Evolutionary conservation across 2,888 invertebrate genomes (phyloP), one percentile per base, ranked within the genome.

Genomic region (Panopea generosa): DNA sequence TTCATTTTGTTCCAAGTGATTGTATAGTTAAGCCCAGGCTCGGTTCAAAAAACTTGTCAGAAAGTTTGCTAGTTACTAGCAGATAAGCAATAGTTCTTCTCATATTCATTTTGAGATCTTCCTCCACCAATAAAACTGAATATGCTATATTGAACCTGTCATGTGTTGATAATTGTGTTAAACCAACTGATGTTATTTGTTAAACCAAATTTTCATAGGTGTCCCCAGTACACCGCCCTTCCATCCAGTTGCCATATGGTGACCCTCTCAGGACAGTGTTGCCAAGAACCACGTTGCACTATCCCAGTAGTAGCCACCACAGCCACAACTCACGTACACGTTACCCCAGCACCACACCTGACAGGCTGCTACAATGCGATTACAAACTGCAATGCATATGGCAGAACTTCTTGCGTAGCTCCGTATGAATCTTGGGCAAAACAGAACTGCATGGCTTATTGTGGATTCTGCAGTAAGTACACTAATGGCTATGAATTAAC

Each of bases 381-480:
- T 18, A 27, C 72, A 18, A 86, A 87, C 79, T 88, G 88, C 60
- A 74, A 52, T 20, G 65, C 79, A 18, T 85, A 84, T 66, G 86
- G 85, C 4, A 52, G 68, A 18, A 45, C 56, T 14, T 77, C 84
- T 20, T 86, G 86, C 69, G 40, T 52, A 18, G 77, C 73, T 16
- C 77, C 76, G 11, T 87, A 84, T 53, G 78, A 66, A 6, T 53
- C 69, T 2, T 88, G 87, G 87, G 86, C 87, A 0, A 60, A 71
- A 47, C 73, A 77, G 63, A 86, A 88, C 79, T 88, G 87, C 66
- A 76, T 76, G 40, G 50, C 72, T 2, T 84, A 49, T 73, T 87
- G 87, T 77, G 82, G 83, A 43, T 80, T 71, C 63, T 87, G 87
- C 71, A 38, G 86, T 86, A 76, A 77, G 84, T 80, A 43, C n/a